Evolutionary conservation across 2,888 invertebrate species (phyloP).

Genomic region (Corythucha ciliata): DNA sequence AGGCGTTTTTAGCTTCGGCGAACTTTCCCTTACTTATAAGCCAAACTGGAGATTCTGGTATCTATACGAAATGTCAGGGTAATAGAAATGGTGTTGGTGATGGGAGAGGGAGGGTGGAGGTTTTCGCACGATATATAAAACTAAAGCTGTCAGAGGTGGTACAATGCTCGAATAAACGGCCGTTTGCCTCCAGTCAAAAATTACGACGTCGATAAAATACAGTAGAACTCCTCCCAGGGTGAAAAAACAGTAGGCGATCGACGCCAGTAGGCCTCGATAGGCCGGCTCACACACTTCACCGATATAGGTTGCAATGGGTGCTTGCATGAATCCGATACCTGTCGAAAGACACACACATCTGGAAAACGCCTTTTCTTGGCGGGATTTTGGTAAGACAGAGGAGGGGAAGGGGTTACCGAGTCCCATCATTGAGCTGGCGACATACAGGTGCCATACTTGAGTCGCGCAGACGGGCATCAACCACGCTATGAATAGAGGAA

Average conservation of each 20-base stretch:
- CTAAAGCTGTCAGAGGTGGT: constrained; percentile 24
- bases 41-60: constrained; percentile 29
- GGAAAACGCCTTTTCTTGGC: no score
- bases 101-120: background rate
- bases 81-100: no score
- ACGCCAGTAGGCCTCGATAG: constrained; percentile 25
- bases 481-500: constrained; percentile 27
- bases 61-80: constrained; percentile 12
- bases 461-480: constrained; percentile 27
- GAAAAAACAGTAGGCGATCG: constrained; percentile 25
- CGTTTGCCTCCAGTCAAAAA: constrained; percentile 23
- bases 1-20: constrained; percentile 26
- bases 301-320: constrained; percentile 28
- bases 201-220: constrained; percentile 26
- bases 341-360: background rate
- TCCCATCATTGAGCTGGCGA: constrained; percentile 27
- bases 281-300: constrained; percentile 26
- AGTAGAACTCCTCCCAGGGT: constrained; percentile 26
- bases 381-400: no score
- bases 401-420: constrained; percentile 20
- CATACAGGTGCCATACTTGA: constrained; percentile 25
- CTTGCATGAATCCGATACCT: constrained; percentile 29
- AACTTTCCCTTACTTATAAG: constrained; percentile 23
- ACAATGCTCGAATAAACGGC: constrained; percentile 19
- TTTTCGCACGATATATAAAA: constrained; percentile 23